Base-by-base conservation (phyloP, 2,113 vertebrate species). In the Cromileptes altivelis region DNA sequence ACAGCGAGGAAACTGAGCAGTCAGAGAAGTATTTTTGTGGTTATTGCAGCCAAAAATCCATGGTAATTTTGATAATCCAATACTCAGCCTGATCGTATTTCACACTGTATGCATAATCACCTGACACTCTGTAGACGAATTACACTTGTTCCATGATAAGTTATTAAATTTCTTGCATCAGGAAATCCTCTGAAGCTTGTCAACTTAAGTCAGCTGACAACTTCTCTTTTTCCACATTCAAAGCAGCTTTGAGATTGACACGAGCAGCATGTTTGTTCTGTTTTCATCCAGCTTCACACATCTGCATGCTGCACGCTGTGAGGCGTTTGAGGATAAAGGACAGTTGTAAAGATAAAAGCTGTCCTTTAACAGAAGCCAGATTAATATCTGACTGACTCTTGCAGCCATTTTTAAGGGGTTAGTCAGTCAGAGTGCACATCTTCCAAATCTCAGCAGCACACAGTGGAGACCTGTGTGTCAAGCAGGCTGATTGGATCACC, bases 221-320 rank as follows among this genome's bases (percentile, higher is more conserved):
- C 30, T 64, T 70, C 17, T 47, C 18, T 27, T 47, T 78, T 56
- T 6, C 47, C 58, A 33, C 64, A 40, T 13, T 71, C 23, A 75
- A 30, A 37, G 40, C 40, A 13, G 21, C n/a, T 37, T 47, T 19
- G 61, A 75, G 13, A 62, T 12, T 8, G n/a, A 14, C 30, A 53
- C 9, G 4, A 61, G 19, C 25, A 4, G 19, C n/a, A 3, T 10
- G 49, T 49, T 85, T 80, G 25, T 74, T 70, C 14, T 53, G 65
- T 75, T 83, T 30, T 67, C n/a, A 64, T 74, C 52, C 42, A 40
- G 63, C 23, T 1, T 69, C 56, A 49, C 69, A 82, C 77, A 64
- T 63, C 72, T 88, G 78, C 42, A 45, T 30, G 33, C 56, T 2
- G 40, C 23, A 6, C 3, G 62, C 76, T 77, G 72, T 1, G 69